Percentiles rank a stretch among this genome's conserved stretches.
Evolutionary conservation across 23 tunicate species (phyloP).

Genomic region (Diplosoma virens): DNA sequence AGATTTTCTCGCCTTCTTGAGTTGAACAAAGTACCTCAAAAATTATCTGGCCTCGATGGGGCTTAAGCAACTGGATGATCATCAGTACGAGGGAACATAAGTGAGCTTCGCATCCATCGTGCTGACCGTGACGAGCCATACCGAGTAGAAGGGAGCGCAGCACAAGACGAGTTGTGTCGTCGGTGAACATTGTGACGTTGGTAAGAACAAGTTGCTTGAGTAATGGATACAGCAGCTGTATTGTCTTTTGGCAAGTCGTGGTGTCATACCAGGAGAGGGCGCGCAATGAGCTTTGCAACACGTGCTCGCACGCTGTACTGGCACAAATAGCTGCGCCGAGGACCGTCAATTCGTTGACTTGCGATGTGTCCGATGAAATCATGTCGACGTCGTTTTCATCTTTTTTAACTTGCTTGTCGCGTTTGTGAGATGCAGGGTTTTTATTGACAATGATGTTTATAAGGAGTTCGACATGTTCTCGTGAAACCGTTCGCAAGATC

Average conservation of each 20-base stretch:
- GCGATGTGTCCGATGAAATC: conserved; percentile 2
- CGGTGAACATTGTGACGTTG: conserved; percentile 16
- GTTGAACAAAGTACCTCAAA: conserved; percentile 18
- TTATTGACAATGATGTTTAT: conserved; percentile 57
- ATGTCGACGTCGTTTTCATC: conserved; percentile 14
- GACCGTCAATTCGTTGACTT: conserved; percentile 36
- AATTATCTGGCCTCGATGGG: conserved; percentile 8
- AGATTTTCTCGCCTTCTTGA: conserved; percentile 15
- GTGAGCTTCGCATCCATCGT: conserved; percentile 56
- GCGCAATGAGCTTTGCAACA: conserved; percentile 32
- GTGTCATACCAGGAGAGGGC: conserved; percentile 86
- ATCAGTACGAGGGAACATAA: conserved; percentile 35
- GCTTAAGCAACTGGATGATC: conserved; percentile 27
- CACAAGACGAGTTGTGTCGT: conserved; percentile 37
- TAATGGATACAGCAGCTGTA: conserved; percentile 42
- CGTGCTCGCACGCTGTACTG: conserved; percentile 33
- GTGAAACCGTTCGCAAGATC: conserved; percentile 43
- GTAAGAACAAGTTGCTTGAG: conserved; percentile 41
- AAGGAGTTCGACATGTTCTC: conserved; percentile 77
- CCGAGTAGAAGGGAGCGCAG: conserved; percentile 60
- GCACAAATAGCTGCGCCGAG: conserved; percentile 45
- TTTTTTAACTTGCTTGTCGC: background rate
- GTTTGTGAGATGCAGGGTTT: conserved; percentile 30
- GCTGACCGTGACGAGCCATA: conserved; percentile 64
- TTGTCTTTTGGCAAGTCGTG: conserved; percentile 47